A percentile compares a stretch with the other conserved stretches of the same genome.
phyloP scores from a whole-genome alignment of 2,113 vertebrate genomes.

The Equus przewalskii region DNA sequence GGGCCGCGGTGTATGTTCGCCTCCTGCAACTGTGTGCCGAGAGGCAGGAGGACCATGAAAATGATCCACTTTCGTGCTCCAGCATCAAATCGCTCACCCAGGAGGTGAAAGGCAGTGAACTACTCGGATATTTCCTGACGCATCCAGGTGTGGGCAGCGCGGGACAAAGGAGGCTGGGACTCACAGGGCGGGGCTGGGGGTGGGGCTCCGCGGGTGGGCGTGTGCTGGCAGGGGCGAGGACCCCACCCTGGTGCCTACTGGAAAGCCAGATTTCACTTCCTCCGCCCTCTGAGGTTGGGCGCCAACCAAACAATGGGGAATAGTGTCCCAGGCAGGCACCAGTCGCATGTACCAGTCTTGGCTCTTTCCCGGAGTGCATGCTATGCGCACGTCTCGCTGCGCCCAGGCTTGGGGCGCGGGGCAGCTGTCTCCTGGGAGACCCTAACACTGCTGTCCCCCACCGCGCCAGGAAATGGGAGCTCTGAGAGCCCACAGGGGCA shows the following conservation, averaged over 20 bases:
- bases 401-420: not conserved
- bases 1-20: constrained; percentile 72
- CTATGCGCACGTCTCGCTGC: not conserved
- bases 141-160: constrained; percentile 91
- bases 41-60: constrained; percentile 91
- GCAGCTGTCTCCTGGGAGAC: not conserved
- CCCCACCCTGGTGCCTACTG: not conserved
- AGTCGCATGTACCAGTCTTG: not conserved
- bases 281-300: not conserved
- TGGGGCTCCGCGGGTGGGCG: constrained; percentile 41
- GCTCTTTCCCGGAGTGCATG: not conserved
- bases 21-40: constrained; percentile 84
- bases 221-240: not conserved
- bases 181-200: not conserved
- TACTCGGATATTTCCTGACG: constrained; percentile 96
- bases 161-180: not conserved
- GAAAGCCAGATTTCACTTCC: not conserved
- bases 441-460: not conserved
- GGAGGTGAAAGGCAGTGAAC: constrained; percentile 95
- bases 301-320: not conserved
- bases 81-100: constrained; percentile 95
- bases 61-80: constrained; percentile 97
- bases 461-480: not conserved
- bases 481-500: not conserved
- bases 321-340: not conserved